A percentile compares a stretch with the other conserved stretches of the same genome.
Evolutionary conservation across 2,888 invertebrate genomes (phyloP).

Genomic region (Thecophora atra): DNA sequence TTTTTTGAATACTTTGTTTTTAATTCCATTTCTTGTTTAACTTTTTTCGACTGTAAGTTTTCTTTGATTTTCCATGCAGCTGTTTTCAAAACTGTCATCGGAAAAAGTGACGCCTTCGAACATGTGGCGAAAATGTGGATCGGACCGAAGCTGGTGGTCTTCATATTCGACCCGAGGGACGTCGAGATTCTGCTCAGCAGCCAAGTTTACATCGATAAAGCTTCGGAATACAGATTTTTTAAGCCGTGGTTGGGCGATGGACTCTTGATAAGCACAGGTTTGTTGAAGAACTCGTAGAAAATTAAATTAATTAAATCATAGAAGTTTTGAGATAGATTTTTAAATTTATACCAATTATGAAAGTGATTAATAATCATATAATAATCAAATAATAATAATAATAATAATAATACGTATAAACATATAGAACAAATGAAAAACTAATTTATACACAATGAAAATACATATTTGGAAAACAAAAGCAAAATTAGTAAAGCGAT

Average conservation of each 20-base stretch:
- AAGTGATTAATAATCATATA: no score
- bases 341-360: no score
- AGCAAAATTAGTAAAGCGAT: neutral
- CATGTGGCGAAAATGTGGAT: constrained; percentile 77
- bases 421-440: no score
- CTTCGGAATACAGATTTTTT: constrained; percentile 81
- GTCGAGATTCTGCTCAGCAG: constrained; percentile 82
- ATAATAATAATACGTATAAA: no score
- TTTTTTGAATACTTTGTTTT: no score
- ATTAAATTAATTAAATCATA: no score
- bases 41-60: neutral
- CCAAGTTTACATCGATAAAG: constrained; percentile 83
- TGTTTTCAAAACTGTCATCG: constrained; percentile 73
- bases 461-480: no score
- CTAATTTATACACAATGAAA: no score
- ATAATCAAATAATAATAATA: no score
- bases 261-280: constrained; percentile 81
- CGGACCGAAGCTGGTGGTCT: constrained; percentile 78
- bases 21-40: no score
- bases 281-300: constrained; percentile 45
- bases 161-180: constrained; percentile 80
- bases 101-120: constrained; percentile 67
- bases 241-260: constrained; percentile 87
- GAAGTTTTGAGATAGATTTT: no score
- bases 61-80: constrained; percentile 67